phyloP scores from a whole-genome alignment of 2,888 invertebrate species.

The Heteromurus nitidus region DNA sequence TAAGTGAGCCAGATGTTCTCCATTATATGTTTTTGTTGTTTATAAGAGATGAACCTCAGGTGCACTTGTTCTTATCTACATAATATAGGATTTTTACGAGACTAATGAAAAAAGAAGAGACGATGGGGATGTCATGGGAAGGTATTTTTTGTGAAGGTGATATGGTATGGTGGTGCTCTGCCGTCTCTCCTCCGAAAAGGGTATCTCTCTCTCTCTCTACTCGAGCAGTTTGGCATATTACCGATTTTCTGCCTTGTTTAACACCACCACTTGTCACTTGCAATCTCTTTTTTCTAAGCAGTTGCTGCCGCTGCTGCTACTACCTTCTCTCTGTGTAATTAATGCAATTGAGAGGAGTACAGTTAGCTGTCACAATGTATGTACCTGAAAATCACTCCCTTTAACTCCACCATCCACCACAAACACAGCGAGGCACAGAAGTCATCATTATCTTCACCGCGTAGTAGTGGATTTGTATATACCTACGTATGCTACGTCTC shows the following conservation, averaged over 20 bases:
- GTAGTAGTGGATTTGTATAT: background rate
- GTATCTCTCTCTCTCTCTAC: no score
- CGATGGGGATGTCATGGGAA: slow-evolving; percentile 3
- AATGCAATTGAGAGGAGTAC: slow-evolving; percentile 41
- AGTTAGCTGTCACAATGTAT: slow-evolving; percentile 62
- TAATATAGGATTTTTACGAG: background rate
- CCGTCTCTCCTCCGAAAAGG: no score
- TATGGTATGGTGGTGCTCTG: background rate
- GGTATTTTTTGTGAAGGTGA: background rate
- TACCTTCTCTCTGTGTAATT: slow-evolving; percentile 57
- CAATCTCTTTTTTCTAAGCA: no score
- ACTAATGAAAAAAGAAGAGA: background rate
- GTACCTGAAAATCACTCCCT: slow-evolving; percentile 5
- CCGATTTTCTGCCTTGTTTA: background rate
- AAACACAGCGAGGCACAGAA: background rate
- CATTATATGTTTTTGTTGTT: no score
- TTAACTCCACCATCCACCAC: background rate
- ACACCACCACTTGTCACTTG: no score
- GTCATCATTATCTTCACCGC: slow-evolving; percentile 7
- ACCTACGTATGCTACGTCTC: no score
- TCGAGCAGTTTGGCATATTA: slow-evolving; percentile 4
- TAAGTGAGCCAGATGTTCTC: slow-evolving; percentile 48
- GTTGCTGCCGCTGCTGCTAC: background rate
- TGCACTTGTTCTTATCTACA: background rate
- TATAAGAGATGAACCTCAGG: background rate